A percentile compares a stretch with the other conserved stretches of the same genome.
These are phyloP conservation scores for Oreonectes daqikongensis DNA, from an alignment of 2,797 vertebrate species.

Conservation along the genomic window DNA sequence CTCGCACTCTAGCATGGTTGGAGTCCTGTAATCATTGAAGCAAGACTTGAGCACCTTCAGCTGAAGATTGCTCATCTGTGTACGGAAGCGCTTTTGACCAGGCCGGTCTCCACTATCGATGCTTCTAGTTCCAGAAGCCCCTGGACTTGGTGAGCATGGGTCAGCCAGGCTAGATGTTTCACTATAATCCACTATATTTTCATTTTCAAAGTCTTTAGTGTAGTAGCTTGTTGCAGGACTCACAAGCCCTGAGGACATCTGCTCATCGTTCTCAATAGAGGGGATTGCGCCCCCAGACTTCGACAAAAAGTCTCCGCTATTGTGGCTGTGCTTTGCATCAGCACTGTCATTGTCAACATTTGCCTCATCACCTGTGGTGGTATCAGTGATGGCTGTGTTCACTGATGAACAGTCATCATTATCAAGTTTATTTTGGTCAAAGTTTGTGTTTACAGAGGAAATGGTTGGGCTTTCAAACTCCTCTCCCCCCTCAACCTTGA, in stretches of 20 bases:
- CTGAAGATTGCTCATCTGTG: constrained; percentile 99
- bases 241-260: constrained; percentile 95
- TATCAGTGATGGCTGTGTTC: constrained; percentile 98
- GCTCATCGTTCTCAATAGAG: constrained; percentile 92
- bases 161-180: constrained; percentile 98
- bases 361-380: constrained; percentile 97
- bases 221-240: constrained; percentile 98
- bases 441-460: constrained; percentile 93
- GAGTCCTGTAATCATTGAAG: constrained; percentile 99
- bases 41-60: constrained; percentile 98
- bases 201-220: constrained; percentile 96
- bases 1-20: constrained; percentile 99
- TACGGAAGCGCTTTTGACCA: constrained; percentile 98
- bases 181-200: constrained; percentile 96
- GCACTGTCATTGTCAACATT: constrained; percentile 94
- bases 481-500: constrained; percentile 97
- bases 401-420: constrained; percentile 99
- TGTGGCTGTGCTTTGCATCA: constrained; percentile 86
- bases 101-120: constrained; percentile 93
- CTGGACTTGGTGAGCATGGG: constrained; percentile 96
- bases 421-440: constrained; percentile 94
- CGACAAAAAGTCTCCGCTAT: constrained; percentile 87
- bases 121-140: constrained; percentile 90
- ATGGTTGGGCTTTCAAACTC: constrained; percentile 95
- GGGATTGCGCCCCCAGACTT: constrained; percentile 88